Base-by-base conservation (phyloP, 2,113 vertebrate species). In the Budorcas taxicolor region DNA sequence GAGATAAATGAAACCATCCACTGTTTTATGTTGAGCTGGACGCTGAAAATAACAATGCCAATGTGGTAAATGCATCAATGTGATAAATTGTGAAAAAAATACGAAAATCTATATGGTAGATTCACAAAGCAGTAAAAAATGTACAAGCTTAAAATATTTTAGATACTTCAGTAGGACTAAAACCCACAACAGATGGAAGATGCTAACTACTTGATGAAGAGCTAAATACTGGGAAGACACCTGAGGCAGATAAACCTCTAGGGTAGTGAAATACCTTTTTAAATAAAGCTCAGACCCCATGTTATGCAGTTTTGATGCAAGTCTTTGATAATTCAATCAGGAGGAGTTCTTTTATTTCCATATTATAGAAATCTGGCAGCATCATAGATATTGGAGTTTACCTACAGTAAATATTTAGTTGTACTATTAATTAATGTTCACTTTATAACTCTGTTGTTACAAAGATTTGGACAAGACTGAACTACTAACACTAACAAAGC, bases 211-310 rank as follows among this genome's bases (percentile, higher is more conserved):
- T 17, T 80, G 14, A 47, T 16, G 43, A 91, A 97, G 87, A 96
- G 87, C 95, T 97, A 95, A 97, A 97, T 96, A 97, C 91, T 93
- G 97, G 81, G 90, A 97, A 93, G 52, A 94, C 17, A 95, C 43
- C 71, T 96, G 80, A 81, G 95, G 90, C 91, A 33, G 87, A 96
- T 97, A 85, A 64, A 80, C 64, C 97, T 98, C 97, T 47, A 91
- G 76, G 36, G 83, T n/a, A 76, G 83, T 97, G 80, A 97, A 52
- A 94, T 45, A 19, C 3, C 88, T 97, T 98, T 98, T 86, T n/a
- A 96, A 90, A 96, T 94, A 62, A 97, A 97, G 47, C 76, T 82
- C 97, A 97, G 89, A 96, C 47, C 81, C 8, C 55, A 62, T 95
- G 71, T 92, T 97, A 93, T 92, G 84, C 67, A 96, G 81, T 95